phyloP scores from a whole-genome alignment of 2,888 invertebrate species.

The Entomobrya proxima region DNA sequence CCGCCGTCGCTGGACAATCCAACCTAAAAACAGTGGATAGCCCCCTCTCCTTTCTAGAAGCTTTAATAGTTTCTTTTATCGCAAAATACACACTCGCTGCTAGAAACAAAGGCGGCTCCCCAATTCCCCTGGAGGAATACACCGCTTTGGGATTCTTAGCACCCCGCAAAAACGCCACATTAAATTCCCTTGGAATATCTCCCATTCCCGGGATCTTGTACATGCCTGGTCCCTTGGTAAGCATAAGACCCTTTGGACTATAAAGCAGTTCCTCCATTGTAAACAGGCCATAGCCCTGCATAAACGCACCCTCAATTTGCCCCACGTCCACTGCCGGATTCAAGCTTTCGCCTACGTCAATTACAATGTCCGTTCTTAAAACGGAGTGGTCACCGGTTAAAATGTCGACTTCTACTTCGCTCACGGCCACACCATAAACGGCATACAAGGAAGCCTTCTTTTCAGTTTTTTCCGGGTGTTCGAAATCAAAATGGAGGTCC shows the following conservation, averaged over 20 bases:
- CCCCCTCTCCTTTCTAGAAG: conserved; percentile 86
- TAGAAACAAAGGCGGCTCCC: conserved; percentile 95
- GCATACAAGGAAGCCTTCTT: conserved; percentile 85
- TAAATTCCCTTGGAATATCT: conserved; percentile 92
- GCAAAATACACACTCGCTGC: conserved; percentile 93
- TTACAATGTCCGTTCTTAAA: conserved; percentile 84
- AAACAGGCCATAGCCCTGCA: conserved; percentile 95
- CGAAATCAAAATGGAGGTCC: conserved; percentile 62
- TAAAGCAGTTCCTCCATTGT: conserved; percentile 93
- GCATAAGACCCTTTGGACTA: conserved; percentile 88
- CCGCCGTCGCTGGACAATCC: conserved; percentile 92
- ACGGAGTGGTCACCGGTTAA: conserved; percentile 90
- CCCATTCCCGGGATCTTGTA: conserved; percentile 96
- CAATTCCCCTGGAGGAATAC: conserved; percentile 96
- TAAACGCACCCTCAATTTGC: conserved; percentile 95
- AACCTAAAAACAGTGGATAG: conserved; percentile 81
- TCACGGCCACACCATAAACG: conserved; percentile 90
- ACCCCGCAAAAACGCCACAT: conserved; percentile 92
- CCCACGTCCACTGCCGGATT: conserved; percentile 98
- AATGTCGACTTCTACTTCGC: conserved; percentile 95
- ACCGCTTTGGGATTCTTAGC: conserved; percentile 93
- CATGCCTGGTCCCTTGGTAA: conserved; percentile 92
- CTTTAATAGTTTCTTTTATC: conserved; percentile 89
- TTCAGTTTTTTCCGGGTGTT: conserved; percentile 36
- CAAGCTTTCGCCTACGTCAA: conserved; percentile 96